Conservation (phyloP, 2,797 vertebrate species). For the Psittacula echo region DNA sequence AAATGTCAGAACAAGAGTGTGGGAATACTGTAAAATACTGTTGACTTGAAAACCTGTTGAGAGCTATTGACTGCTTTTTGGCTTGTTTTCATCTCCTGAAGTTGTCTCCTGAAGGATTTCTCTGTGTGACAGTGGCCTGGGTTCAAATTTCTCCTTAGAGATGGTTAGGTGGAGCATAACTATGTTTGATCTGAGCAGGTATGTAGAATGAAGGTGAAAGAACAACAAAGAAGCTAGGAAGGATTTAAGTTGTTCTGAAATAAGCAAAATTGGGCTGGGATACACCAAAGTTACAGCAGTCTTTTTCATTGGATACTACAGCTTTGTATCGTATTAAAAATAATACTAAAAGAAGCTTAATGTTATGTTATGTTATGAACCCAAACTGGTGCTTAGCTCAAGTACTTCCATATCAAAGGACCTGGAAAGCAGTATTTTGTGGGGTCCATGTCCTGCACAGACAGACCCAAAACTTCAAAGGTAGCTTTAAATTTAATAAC, state of each 20-base stretch:
- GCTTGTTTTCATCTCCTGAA: not conserved
- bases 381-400: not conserved
- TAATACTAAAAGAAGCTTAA: not conserved
- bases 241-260: not conserved
- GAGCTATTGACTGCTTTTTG: not conserved
- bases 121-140: not conserved
- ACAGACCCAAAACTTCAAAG: not conserved
- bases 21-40: not conserved
- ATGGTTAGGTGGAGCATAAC: not conserved
- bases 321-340: not conserved
- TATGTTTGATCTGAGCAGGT: not conserved
- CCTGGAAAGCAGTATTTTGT: not conserved
- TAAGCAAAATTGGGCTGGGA: not conserved
- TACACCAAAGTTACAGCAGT: not conserved
- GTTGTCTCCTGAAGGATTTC: not conserved
- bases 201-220: not conserved
- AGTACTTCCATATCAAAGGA: not conserved
- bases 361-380: not conserved
- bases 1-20: not conserved
- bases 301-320: not conserved
- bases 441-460: fast-evolving
- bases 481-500: not conserved
- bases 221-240: not conserved
- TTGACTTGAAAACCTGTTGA: not conserved
- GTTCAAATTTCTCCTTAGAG: not conserved